Percentiles rank a stretch among this genome's conserved stretches.
Evolutionary conservation across 2,888 invertebrate species (phyloP).

Genomic region (Acanthoscelides obtectus): DNA sequence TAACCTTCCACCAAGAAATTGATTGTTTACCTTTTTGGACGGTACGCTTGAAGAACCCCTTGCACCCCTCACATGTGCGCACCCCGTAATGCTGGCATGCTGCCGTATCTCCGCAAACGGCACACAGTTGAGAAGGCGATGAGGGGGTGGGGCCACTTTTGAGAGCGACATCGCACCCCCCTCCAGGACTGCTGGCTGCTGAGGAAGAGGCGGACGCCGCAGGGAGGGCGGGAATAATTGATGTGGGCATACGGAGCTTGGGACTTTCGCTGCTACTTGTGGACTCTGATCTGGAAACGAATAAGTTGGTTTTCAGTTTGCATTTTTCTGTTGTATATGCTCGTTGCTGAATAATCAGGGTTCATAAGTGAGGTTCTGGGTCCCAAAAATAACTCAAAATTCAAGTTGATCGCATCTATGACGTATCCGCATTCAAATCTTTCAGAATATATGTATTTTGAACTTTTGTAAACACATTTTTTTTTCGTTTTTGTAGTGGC

Average conservation of each 20-base stretch:
- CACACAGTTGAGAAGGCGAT: slow-evolving; percentile 84
- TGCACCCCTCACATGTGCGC: slow-evolving; percentile 95
- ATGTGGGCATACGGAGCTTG: slow-evolving; percentile 51
- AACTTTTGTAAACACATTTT: too few species aligned
- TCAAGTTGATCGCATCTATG: too few species aligned
- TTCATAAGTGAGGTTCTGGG: too few species aligned
- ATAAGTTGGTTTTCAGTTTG: too few species aligned
- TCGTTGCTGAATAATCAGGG: too few species aligned
- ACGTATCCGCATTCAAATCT: too few species aligned
- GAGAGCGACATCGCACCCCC: slow-evolving; percentile 2
- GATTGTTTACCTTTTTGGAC: slow-evolving; percentile 89
- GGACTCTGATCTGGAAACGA: slow-evolving; percentile 57
- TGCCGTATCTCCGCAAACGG: slow-evolving; percentile 97
- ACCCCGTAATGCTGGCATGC: slow-evolving; percentile 99
- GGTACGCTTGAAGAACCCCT: slow-evolving; percentile 93
- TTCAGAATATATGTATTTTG: too few species aligned
- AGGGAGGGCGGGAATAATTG: slow-evolving; percentile 24
- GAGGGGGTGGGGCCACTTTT: slow-evolving; percentile 56
- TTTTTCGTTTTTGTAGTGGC: too few species aligned
- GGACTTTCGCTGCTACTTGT: slow-evolving; percentile 74
- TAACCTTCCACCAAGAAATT: too few species aligned
- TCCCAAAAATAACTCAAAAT: too few species aligned
- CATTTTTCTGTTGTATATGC: too few species aligned
- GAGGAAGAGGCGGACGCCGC: slow-evolving; percentile 65
- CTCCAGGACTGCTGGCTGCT: slow-evolving; percentile 59